A percentile compares a stretch with the other conserved stretches of the same genome.
phyloP scores from a whole-genome alignment of 2,888 invertebrate genomes.

The Drosophila silvestris region DNA sequence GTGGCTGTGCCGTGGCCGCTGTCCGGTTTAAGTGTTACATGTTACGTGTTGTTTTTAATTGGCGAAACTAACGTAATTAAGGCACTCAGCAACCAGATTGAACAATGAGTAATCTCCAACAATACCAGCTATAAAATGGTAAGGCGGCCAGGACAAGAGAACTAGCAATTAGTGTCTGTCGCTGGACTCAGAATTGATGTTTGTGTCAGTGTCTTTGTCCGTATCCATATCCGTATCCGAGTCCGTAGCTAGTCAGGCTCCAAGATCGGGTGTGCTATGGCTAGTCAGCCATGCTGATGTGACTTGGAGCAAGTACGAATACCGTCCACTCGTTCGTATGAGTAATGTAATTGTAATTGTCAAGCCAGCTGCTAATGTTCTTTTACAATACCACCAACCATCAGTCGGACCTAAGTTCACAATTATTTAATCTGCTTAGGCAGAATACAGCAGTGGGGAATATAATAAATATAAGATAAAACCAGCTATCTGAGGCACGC shows the following conservation, averaged over 20 bases:
- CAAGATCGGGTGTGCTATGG: background rate
- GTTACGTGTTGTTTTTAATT: slow-evolving; percentile 69
- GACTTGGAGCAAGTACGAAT: background rate
- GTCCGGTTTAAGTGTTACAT: slow-evolving; percentile 22
- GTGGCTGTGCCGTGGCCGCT: slow-evolving; percentile 1
- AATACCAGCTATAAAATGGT: slow-evolving; percentile 9
- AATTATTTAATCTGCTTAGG: background rate
- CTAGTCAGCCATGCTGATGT: background rate
- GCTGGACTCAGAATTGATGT: background rate
- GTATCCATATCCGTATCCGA: background rate
- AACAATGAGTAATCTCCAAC: slow-evolving; percentile 64
- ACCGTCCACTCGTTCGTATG: slow-evolving; percentile 26
- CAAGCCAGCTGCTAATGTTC: background rate
- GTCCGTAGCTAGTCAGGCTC: background rate
- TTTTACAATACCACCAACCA: background rate
- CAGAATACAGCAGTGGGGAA: too few relatives aligned
- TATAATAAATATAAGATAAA: background rate
- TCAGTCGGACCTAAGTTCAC: background rate
- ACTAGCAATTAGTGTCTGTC: slow-evolving; percentile 51
- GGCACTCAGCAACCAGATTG: slow-evolving; percentile 71
- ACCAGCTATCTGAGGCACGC: background rate
- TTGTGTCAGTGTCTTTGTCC: background rate
- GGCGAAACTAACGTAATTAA: slow-evolving; percentile 74
- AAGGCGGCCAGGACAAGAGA: slow-evolving; percentile 3
- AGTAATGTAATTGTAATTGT: slow-evolving; percentile 43